phyloP scores from a whole-genome alignment of 2,888 invertebrate genomes.

The Piscicola geometra region DNA sequence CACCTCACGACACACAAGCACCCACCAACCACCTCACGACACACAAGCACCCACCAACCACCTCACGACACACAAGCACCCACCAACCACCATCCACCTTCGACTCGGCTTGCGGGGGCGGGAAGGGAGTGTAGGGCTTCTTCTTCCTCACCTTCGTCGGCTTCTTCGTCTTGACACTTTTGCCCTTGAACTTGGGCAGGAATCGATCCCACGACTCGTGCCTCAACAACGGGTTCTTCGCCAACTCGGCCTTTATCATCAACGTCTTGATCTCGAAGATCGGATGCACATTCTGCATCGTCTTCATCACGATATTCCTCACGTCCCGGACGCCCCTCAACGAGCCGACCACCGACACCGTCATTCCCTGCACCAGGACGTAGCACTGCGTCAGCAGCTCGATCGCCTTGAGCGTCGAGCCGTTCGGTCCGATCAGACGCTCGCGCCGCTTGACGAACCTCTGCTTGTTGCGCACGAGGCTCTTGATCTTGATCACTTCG shows the following conservation, averaged over 20 bases:
- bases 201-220: slow-evolving; percentile 95
- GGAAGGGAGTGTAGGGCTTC: slow-evolving; percentile 94
- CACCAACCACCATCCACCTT: slow-evolving; percentile 66
- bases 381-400: slow-evolving; percentile 93
- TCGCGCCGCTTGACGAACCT: slow-evolving; percentile 91
- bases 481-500: slow-evolving; percentile 94
- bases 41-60: no score
- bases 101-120: slow-evolving; percentile 84
- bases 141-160: slow-evolving; percentile 77
- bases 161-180: slow-evolving; percentile 82
- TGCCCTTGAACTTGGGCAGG: slow-evolving; percentile 83
- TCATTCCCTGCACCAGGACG: slow-evolving; percentile 91
- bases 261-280: slow-evolving; percentile 89
- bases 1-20: no score
- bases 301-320: slow-evolving; percentile 84
- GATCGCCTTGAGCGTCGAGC: slow-evolving; percentile 91
- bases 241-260: slow-evolving; percentile 92
- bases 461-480: slow-evolving; percentile 76
- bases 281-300: slow-evolving; percentile 97
- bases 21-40: no score
- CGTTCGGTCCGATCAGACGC: slow-evolving; percentile 90
- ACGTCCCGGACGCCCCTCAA: slow-evolving; percentile 71
- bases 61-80: no score
- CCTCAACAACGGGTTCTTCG: slow-evolving; percentile 83
- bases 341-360: slow-evolving; percentile 92